These are phyloP conservation scores for Colaptes auratus DNA, from an alignment of 2,113 vertebrate species.

Conservation along the genomic window DNA sequence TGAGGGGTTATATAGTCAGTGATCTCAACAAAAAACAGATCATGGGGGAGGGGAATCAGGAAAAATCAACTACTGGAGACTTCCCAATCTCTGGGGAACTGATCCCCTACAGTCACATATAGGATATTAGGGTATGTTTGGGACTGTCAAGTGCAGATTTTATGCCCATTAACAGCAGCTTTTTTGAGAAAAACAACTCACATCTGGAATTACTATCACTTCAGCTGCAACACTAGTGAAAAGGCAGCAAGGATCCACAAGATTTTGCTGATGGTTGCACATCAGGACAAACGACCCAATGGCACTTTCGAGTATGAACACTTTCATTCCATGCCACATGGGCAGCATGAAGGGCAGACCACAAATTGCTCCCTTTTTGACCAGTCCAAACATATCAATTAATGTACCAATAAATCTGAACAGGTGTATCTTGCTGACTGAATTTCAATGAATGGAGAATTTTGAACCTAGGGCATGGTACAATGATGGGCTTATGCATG, in stretches of 20 bases:
- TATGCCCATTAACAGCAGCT: not conserved
- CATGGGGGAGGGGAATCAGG: not conserved
- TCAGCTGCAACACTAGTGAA: not conserved
- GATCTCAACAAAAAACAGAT: not conserved
- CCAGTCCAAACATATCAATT: not conserved
- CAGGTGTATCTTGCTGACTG: not conserved
- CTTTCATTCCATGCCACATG: not conserved
- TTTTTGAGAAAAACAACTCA: not conserved
- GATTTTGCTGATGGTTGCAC: not conserved
- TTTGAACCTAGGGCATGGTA: not conserved
- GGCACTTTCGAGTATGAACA: not conserved
- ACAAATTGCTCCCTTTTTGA: not conserved
- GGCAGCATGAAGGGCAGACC: not conserved
- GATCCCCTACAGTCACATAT: not conserved
- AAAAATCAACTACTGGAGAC: not conserved
- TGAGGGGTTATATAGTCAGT: not conserved
- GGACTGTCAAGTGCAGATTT: not conserved
- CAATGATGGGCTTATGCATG: not conserved
- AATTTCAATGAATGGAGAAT: not conserved
- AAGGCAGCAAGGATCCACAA: not conserved
- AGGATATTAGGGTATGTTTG: accelerated
- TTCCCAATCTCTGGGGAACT: not conserved
- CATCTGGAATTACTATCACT: not conserved
- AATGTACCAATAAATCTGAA: not conserved
- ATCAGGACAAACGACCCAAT: not conserved